These are phyloP conservation scores for Cyanoramphus novaezelandiae DNA, from an alignment of 2,113 vertebrate genomes.

Conservation along the genomic window DNA sequence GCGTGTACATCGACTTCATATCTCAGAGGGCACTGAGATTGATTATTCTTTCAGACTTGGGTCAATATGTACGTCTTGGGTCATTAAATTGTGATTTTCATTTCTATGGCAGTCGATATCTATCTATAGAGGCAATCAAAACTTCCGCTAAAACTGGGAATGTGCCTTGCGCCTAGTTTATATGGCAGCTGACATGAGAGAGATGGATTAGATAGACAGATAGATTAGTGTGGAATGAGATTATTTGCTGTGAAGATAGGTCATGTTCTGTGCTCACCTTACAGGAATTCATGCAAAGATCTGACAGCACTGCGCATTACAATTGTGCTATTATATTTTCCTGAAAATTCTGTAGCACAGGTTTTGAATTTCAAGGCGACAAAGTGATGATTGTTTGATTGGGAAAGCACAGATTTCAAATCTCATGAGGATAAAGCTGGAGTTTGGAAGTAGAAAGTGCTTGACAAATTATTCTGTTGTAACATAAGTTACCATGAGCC, in stretches of 20 bases:
- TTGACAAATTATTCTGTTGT: not conserved
- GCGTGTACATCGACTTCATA: slow-evolving; percentile 10
- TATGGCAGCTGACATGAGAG: not conserved
- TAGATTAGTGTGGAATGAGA: not conserved
- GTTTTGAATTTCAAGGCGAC: slow-evolving; percentile 10
- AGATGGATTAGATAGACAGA: not conserved
- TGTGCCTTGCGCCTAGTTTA: not conserved
- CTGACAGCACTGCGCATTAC: not conserved
- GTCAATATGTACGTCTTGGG: slow-evolving; percentile 68
- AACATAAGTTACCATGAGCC: not conserved
- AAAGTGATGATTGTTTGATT: not conserved
- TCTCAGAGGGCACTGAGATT: slow-evolving; percentile 23
- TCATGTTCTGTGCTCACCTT: not conserved
- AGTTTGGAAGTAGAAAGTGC: not conserved
- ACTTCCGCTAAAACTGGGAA: not conserved
- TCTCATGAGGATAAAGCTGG: not conserved
- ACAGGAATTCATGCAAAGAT: not conserved
- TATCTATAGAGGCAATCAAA: slow-evolving; percentile 47
- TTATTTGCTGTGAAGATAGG: not conserved
- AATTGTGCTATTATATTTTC: not conserved
- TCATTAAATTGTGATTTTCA: slow-evolving; percentile 59
- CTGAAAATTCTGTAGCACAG: not conserved
- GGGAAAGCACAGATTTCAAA: not conserved
- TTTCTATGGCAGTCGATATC: slow-evolving; percentile 36
- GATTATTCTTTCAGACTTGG: slow-evolving; percentile 50